Evolutionary conservation across 2,113 vertebrate genomes (phyloP).

Genomic region (Thermophis baileyi): DNA sequence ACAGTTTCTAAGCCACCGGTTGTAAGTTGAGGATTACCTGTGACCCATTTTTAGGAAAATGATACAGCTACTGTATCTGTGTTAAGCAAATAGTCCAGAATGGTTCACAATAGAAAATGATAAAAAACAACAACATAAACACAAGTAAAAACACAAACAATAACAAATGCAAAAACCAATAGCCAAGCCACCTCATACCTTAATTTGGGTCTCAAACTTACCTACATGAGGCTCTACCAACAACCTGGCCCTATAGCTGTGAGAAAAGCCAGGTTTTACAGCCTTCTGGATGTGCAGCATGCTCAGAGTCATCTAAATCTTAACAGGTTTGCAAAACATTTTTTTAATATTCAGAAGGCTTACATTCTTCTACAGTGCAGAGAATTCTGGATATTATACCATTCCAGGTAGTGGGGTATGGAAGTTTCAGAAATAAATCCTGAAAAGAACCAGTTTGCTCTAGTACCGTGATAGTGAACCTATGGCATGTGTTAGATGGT

Average conservation of each 20-base stretch:
- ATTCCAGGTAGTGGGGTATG: neutral
- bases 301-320: neutral
- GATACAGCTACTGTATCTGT: neutral
- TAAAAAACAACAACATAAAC: neutral
- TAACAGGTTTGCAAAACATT: neutral
- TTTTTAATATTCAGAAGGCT: neutral
- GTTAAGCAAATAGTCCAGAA: neutral
- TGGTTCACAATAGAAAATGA: neutral
- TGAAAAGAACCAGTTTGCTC: neutral
- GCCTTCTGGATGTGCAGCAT: neutral
- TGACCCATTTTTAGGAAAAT: neutral
- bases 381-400: neutral
- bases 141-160: neutral
- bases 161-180: neutral
- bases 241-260: neutral
- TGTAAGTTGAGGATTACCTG: too few relatives aligned
- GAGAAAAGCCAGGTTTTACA: neutral
- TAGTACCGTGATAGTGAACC: neutral
- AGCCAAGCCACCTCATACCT: neutral
- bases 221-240: neutral
- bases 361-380: neutral
- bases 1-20: too few relatives aligned
- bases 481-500: too few relatives aligned
- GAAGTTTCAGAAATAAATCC: neutral
- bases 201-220: neutral